Evolutionary conservation across 2,797 vertebrate genomes (phyloP), one percentile per base, ranked within the genome.

Genomic region (Lagodon rhomboides): DNA sequence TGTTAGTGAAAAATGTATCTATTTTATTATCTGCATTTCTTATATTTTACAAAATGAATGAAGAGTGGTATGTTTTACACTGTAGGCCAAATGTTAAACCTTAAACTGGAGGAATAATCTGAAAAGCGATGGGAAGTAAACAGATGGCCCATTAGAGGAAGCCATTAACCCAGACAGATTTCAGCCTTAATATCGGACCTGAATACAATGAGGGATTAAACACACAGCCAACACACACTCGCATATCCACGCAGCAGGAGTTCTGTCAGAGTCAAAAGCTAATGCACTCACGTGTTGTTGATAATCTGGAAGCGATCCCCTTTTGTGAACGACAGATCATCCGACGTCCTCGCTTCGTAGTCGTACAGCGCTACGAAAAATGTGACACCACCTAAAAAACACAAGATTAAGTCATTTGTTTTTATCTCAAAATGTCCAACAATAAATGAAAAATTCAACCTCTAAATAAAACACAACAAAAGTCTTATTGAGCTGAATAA

Each of bases 251-350:
- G 0, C 53, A 67, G 58, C 65, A 66, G 65, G 61, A 53, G 50
- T 38, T 27, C 10, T 8, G 16, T 11, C 6, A 8, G 6, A 4
- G 63, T 67, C n/a, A 67, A 63, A 72, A 71, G 16, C 61, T 64
- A 71, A 75, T 75, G 22, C 8, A 90, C 97, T 98, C 96, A 99
- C 98, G 97, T 98, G 93, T 99, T 99, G 93, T 99, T 99, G 93
- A 99, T 98, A 91, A 99, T 99, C 94, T 99, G 97, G 95, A 99
- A 99, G 85, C 97, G 95, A 95, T 99, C 98, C 46, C 98, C 97
- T 88, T 99, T 99, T 93, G 96, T 97, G 94, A 99, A 99, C 6
- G 98, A 99, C 92, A 99, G 97, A 85, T 99, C 98, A 75, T 99
- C 98, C 27, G 96, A 96, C 80, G 98, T 99, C 94, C 98, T 96